phyloP scores from a whole-genome alignment of 2,888 invertebrate genomes.

The Orthosia gracilis region DNA sequence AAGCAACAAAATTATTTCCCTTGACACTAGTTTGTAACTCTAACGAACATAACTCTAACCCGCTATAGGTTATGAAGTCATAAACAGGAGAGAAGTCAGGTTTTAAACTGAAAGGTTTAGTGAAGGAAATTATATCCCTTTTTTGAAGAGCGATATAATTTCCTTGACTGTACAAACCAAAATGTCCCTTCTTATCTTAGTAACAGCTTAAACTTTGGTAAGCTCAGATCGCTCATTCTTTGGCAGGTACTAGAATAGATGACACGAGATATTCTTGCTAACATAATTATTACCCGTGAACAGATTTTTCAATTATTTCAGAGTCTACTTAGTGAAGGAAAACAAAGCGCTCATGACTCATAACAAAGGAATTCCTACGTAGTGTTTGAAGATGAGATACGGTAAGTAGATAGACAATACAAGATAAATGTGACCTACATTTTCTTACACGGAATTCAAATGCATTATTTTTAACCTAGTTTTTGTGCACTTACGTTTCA shows the following conservation, averaged over 20 bases:
- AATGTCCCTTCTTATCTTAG: too few species aligned
- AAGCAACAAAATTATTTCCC: too few species aligned
- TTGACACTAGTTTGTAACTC: too few species aligned
- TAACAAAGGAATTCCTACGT: conserved; percentile 31
- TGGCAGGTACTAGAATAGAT: not conserved
- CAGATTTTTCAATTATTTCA: not conserved
- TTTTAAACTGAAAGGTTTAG: too few species aligned
- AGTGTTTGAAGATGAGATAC: conserved; percentile 45
- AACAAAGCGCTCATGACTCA: conserved; percentile 20
- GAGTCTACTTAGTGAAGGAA: not conserved
- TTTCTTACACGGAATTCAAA: conserved; percentile 12
- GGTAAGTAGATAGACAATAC: conserved; percentile 46
- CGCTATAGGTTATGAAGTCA: too few species aligned
- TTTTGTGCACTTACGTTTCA: conserved; percentile 26
- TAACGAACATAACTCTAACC: too few species aligned
- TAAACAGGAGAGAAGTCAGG: too few species aligned
- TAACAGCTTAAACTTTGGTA: not conserved
- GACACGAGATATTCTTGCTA: not conserved
- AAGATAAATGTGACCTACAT: conserved; percentile 51
- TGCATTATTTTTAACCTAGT: conserved; percentile 40
- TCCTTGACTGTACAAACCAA: too few species aligned
- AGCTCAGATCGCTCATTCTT: not conserved
- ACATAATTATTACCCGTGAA: too few species aligned
- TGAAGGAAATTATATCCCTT: too few species aligned
- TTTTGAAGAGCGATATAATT: too few species aligned